These are phyloP conservation scores for Hofmannophila pseudospretella DNA, from an alignment of 2,888 invertebrate species.

Conservation along the genomic window DNA sequence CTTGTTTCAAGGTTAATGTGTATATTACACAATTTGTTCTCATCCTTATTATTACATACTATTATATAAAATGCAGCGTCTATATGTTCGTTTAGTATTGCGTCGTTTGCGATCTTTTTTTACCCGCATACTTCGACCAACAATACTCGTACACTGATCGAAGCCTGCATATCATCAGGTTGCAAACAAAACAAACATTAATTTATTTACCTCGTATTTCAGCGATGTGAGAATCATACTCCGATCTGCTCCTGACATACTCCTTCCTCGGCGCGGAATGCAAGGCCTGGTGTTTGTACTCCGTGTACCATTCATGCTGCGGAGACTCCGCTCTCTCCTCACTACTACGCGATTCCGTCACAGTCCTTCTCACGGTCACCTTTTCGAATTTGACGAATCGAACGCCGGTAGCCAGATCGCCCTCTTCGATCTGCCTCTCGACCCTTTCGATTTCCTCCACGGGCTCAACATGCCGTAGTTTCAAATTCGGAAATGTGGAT, in stretches of 20 bases:
- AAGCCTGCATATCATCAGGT: no score
- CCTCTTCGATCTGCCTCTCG: conserved; percentile 78
- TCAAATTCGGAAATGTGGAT: conserved; percentile 58
- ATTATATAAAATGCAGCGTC: no score
- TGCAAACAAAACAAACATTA: no score
- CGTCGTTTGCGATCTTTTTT: no score
- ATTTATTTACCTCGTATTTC: conserved; percentile 92
- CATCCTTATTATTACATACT: no score
- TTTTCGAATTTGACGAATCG: conserved; percentile 85
- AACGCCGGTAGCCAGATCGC: conserved; percentile 79
- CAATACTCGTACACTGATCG: no score
- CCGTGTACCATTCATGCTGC: conserved; percentile 67
- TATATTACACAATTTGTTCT: no score
- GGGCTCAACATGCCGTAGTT: conserved; percentile 65
- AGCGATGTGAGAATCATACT: conserved; percentile 92
- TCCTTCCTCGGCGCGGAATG: conserved; percentile 84
- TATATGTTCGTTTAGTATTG: no score
- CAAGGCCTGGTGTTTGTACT: conserved; percentile 73
- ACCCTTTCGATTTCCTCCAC: conserved; percentile 44
- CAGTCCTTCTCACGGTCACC: conserved; percentile 81
- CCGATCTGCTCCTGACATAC: conserved; percentile 86
- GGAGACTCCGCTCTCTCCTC: conserved; percentile 66
- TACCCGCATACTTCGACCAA: no score
- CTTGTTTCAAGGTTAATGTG: not conserved
- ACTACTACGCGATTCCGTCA: conserved; percentile 58